Base-by-base conservation (phyloP, 2,888 invertebrate genomes). In the Tiliacea citrago region DNA sequence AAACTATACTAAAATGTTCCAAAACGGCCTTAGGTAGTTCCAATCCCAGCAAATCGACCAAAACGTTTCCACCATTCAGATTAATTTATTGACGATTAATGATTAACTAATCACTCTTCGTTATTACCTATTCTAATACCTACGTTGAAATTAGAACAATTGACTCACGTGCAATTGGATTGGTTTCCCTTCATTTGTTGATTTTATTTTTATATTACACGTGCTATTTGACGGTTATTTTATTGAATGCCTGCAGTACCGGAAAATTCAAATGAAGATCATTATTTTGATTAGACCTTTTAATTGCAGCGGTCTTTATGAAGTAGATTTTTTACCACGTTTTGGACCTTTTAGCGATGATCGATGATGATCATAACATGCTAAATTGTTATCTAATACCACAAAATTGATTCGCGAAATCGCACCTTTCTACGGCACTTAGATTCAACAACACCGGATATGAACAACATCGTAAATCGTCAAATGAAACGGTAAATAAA, bases 51-150 rank as follows among this genome's bases (percentile, higher is more conserved):
- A 83, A 75, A 75, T 83, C 70, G 73, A 21, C 66, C 39, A 49
- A 55, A 68, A 75, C 73, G 77, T 75, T 81, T 81, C 70, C 68
- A 77, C 57, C 24, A 58, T 61, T 60, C 66, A 69, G 65, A 78
- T 84, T 81, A 75, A 76, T 84, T 76, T 62, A 81, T 70, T 74
- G 42, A n/a, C 67, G 24, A 81, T 83, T 81, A 78, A 81, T 65
- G 45, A 82, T 84, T 84, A 77, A 79, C 71, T 76, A 81, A 84
- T 71, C 51, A 68, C 55, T 73, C 47, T 49, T 66, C 42, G 61
- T 75, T 68, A 69, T 68, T 70, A 79, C 69, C 13, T 65, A 71
- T 73, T 53, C 47, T 65, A 72, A 76, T 73, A 5, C 29, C 7
- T 47, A 49, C 45, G 55, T 74, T 29, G 68, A 45, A 75, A 79